Evolutionary conservation across 1,140 invertebrate genomes (phyloP), one percentile per base, ranked within the genome.

Genomic region (Subanguina moxae): DNA sequence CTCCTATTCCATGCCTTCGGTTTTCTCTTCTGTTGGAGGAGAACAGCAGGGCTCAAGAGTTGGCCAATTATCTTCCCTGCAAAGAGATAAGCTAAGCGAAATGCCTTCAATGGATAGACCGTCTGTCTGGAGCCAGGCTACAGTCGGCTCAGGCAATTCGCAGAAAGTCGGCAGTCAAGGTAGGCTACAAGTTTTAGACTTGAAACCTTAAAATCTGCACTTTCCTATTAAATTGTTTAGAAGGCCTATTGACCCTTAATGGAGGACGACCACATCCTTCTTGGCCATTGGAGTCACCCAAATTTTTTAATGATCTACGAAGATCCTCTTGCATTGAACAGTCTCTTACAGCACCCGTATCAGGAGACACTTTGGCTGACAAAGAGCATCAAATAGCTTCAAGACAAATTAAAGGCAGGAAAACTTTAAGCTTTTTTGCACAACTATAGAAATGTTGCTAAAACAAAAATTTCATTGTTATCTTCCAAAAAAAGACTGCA

Each of bases 221-320:
- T 52, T 52, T 52, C 48, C 15, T 52, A 52, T 52, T 3, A 15
- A 52, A 52, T 52, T 7, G 48, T 52, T 52, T 52, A 52, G 48
- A 52, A 3, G 48, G 48, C 3, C n/a, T 21, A 7, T 25, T 21
- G 21, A 64, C 63, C 11, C 30, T 25, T 25, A 21, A 42, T 45
- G 19, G 30, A 1, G 43, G 61, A 23, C 63, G 63, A 11, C 63
- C 63, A 15, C 63, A 64, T 52, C 63, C 63, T 23, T 64, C 63
- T 46, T 64, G 63, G 63, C 63, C 63, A 27, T 56, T 64, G 42
- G 63, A 64, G 23, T 8, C 63, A 8, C 30, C 30, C n/a, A 48
- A 0, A 9, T 43, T 64, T 56, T 64, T 52, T 30, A 64, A 43
- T 56, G 48, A 52, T 52, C 3, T 19, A 8, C 48, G 48, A 19